Evolutionary conservation across 2,888 invertebrate species (phyloP).

Genomic region (Pyrrhosoma nymphula): DNA sequence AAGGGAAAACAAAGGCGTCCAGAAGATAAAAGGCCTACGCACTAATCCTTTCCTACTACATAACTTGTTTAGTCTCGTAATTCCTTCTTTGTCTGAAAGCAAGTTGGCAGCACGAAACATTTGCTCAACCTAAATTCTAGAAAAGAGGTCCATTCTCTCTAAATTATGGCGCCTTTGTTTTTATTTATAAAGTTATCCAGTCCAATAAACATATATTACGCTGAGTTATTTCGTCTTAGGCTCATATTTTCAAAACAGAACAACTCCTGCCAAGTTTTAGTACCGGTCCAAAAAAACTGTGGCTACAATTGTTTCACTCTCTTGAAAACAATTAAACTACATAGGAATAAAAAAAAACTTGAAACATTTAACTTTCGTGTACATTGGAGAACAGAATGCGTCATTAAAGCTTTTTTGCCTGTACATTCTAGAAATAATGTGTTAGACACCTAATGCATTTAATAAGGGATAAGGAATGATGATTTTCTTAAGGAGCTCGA

Average conservation of each 20-base stretch:
- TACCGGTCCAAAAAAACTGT: background rate
- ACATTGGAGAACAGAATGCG: background rate
- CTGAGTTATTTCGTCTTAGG: background rate
- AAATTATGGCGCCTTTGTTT: background rate
- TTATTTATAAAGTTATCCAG: background rate
- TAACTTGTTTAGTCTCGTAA: background rate
- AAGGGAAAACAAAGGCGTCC: background rate
- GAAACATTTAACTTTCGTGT: background rate
- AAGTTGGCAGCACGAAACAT: background rate
- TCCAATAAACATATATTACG: background rate
- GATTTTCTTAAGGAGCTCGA: too few species aligned
- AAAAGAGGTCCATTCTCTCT: background rate
- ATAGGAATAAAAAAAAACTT: background rate
- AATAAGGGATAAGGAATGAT: too few species aligned
- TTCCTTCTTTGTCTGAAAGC: background rate
- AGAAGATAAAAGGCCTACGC: constrained; percentile 13
- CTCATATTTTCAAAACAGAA: background rate
- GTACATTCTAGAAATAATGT: background rate
- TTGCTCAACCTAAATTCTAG: background rate
- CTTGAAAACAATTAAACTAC: background rate
- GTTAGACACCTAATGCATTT: too few species aligned
- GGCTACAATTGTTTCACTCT: background rate
- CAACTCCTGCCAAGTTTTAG: background rate
- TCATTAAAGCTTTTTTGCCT: background rate
- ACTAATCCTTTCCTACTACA: background rate